Percentiles rank a stretch among this genome's conserved stretches.
Evolutionary conservation across 2,797 vertebrate genomes (phyloP).

Genomic region (Hippopotamyrus pictus): DNA sequence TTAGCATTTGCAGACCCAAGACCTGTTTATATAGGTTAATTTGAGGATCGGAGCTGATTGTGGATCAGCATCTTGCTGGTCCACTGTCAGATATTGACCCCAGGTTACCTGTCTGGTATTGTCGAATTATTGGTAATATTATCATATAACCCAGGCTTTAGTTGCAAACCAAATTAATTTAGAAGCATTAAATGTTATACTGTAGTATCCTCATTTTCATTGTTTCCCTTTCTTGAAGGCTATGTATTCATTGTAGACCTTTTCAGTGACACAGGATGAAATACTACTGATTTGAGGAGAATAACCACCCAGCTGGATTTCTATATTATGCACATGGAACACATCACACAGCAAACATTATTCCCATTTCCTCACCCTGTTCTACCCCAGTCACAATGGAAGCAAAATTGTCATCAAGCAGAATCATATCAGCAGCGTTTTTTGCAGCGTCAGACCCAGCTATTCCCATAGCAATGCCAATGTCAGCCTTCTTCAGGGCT

Average conservation of each 20-base stretch:
- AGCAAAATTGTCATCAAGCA: slow-evolving; percentile 77
- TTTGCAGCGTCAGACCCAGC: slow-evolving; percentile 77
- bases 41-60: neutral
- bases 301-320: neutral
- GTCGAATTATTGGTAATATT: neutral
- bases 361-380: slow-evolving; percentile 56
- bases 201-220: neutral
- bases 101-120: neutral
- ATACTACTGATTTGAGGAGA: neutral
- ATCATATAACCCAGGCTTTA: neutral
- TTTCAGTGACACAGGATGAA: neutral
- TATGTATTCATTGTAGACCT: neutral
- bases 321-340: neutral
- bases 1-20: neutral
- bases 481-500: slow-evolving; percentile 75
- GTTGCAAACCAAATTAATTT: neutral
- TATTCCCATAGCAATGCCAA: slow-evolving; percentile 79
- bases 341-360: neutral
- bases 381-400: slow-evolving; percentile 80
- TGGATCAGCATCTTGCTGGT: neutral
- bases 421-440: slow-evolving; percentile 80
- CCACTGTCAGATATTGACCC: neutral
- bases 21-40: neutral
- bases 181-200: neutral
- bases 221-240: neutral